Evolutionary conservation across 1,140 invertebrate species (phyloP), one percentile per base, ranked within the genome.

Genomic region (Probaryconus sp.): DNA sequence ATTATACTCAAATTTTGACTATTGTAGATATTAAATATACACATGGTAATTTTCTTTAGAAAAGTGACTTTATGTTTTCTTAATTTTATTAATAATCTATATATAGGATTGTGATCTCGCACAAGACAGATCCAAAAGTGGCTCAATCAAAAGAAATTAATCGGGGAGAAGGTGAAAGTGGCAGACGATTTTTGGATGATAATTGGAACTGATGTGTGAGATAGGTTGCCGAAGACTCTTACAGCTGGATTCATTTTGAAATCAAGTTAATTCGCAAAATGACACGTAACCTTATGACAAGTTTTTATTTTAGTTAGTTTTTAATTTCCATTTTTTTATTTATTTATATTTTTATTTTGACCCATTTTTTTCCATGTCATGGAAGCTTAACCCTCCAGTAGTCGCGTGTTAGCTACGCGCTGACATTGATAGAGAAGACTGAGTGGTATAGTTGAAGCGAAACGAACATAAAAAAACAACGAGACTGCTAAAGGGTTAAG

Each of bases 201-300:
- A 63, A 63, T 73, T 42, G 63, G 55, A 63, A 67, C 61, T 67
- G 61, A n/a, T n/a, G 58, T 74, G 71, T 74, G 63, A 63, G 71
- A 68, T 74, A 67, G 71, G 63, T 68, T 63, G 71, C 4, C 68
- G 71, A 68, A 68, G 67, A 74, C 58, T 56, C 63, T 68, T 74
- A 74, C 68, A 74, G 63, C 67, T 67, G 71, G 71, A 63, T 68
- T 74, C 71, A 64, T 50, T 33, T 37, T 17, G 50, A 26, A 24
- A 42, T 33, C 38, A 50, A 74, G 71, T 68, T 68, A 74, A 74
- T 74, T 68, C 71, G 56, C 48, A 74, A 56, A 63, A 74, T 74
- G 71, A 74, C 71, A 74, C 71, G 18, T 56, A 58, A 58, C 31
- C 71, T 53, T 63, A 64, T 74, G 58, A 68, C 71, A 74, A n/a